Evolutionary conservation across 2,888 invertebrate genomes (phyloP).

Genomic region (Aphodius sticticus): DNA sequence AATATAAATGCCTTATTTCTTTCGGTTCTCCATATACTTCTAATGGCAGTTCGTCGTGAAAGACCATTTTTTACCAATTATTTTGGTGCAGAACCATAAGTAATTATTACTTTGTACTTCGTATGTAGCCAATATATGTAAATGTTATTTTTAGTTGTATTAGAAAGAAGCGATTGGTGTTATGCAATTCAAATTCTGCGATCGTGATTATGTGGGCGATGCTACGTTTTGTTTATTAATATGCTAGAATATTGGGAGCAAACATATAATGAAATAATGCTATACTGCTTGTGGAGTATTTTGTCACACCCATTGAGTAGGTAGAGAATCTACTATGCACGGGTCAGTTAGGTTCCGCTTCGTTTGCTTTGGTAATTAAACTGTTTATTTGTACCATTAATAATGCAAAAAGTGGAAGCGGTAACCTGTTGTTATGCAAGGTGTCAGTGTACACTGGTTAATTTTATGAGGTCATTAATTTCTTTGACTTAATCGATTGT

Average conservation of each 20-base stretch:
- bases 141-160: not conserved
- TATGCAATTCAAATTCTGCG: not conserved
- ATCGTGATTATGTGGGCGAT: not conserved
- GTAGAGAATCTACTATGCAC: not conserved
- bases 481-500: not conserved
- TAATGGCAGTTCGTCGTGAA: too few relatives aligned
- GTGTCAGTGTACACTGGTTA: not conserved
- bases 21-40: too few relatives aligned
- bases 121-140: too few relatives aligned
- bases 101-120: too few relatives aligned
- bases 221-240: not conserved
- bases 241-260: not conserved
- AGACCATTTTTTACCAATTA: too few relatives aligned
- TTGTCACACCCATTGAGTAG: conserved; percentile 4
- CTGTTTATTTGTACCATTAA: conserved; percentile 4
- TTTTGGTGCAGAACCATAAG: too few relatives aligned
- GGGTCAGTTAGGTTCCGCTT: not conserved
- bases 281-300: not conserved
- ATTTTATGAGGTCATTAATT: not conserved
- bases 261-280: not conserved
- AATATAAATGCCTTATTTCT: too few relatives aligned
- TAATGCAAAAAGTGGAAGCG: not conserved
- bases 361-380: not conserved
- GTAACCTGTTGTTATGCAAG: not conserved
- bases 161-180: not conserved